phyloP scores from a whole-genome alignment of 35 echinoderm and acorn worm genomes.

The Chiridota heheva region DNA sequence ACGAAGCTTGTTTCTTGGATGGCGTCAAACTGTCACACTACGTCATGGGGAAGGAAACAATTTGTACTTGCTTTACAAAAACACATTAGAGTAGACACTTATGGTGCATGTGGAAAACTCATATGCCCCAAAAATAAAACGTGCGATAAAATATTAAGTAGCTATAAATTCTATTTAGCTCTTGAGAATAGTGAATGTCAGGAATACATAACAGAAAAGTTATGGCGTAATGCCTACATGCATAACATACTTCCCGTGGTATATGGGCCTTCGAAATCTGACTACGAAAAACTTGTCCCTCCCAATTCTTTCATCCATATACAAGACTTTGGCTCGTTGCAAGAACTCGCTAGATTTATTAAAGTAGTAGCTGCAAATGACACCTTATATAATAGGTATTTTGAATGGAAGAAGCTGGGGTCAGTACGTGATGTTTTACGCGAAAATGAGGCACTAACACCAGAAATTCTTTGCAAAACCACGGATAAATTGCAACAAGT shows the following conservation, averaged over 20 bases:
- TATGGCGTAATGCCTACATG: slow-evolving; percentile 14
- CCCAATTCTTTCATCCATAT: slow-evolving; percentile 53
- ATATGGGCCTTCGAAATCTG: slow-evolving; percentile 29
- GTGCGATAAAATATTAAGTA: slow-evolving; percentile 20
- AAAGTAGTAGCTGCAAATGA: slow-evolving; percentile 34
- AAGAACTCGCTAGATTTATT: slow-evolving; percentile 10
- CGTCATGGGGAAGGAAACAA: slow-evolving; percentile 3
- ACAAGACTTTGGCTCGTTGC: slow-evolving; percentile 7
- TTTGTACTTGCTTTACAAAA: slow-evolving; percentile 14
- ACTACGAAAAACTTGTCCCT: slow-evolving; percentile 24
- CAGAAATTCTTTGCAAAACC: too few relatives aligned
- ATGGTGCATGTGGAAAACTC: slow-evolving; percentile 23
- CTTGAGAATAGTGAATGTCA: slow-evolving; percentile 38
- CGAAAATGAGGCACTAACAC: too few relatives aligned
- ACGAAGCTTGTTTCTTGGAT: slow-evolving; percentile 33
- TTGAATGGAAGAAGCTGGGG: slow-evolving; percentile 20
- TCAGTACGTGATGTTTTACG: too few relatives aligned
- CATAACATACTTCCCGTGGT: slow-evolving; percentile 47
- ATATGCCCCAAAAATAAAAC: slow-evolving; percentile 12
- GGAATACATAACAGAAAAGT: slow-evolving; percentile 49
- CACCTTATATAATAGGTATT: slow-evolving; percentile 42
- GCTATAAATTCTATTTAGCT: slow-evolving; percentile 52
- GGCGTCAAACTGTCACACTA: slow-evolving; percentile 27
- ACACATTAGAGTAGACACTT: slow-evolving; percentile 20
- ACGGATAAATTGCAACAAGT: too few relatives aligned